Evolutionary conservation across 2,113 vertebrate genomes (phyloP), one percentile per base, ranked within the genome.

Genomic region (Leiothrix lutea): DNA sequence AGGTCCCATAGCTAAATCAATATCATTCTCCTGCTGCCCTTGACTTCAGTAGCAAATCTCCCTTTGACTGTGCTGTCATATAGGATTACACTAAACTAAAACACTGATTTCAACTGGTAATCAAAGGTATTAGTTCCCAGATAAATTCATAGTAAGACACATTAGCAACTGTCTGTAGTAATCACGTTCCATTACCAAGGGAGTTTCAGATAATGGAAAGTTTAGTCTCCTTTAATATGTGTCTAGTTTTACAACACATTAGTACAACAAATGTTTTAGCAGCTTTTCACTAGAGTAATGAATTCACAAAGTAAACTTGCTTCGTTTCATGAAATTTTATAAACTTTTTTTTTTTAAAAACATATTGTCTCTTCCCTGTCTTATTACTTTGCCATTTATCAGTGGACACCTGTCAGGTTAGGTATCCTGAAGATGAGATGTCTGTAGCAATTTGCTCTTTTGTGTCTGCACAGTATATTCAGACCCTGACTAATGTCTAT

Each of bases 161-260:
- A 96, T 96, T 97, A 97, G 40, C 88, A 97, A 91, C 80, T 91
- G 90, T 88, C 95, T 95, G 96, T 94, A 92, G 83, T 83, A 93
- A 97, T 97, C 90, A 97, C 5, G 7, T 95, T 93, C 88, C 80
- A 79, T 93, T 96, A 94, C 60, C 82, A 73, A 38, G 72, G 86
- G 94, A 96, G 61, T 94, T 94, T 73, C 61, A 88, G 78, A 88
- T 97, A 98, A 98, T 96, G 65, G 92, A 84, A 97, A 97, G 80
- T 95, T 92, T 94, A 96, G 92, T 97, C 95, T 95, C 78, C 97
- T 97, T 97, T 94, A 96, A 92, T 97, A 94, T 92, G 67, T 96
- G 66, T 97, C 88, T 97, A 45, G 84, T 94, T 97, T 95, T 92
- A 81, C 96, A 97, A 97, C 84, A 91, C 35, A 53, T 96, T 95